Evolutionary conservation across 2,797 vertebrate genomes (phyloP).

Genomic region (Orientallactaga sibirica): DNA sequence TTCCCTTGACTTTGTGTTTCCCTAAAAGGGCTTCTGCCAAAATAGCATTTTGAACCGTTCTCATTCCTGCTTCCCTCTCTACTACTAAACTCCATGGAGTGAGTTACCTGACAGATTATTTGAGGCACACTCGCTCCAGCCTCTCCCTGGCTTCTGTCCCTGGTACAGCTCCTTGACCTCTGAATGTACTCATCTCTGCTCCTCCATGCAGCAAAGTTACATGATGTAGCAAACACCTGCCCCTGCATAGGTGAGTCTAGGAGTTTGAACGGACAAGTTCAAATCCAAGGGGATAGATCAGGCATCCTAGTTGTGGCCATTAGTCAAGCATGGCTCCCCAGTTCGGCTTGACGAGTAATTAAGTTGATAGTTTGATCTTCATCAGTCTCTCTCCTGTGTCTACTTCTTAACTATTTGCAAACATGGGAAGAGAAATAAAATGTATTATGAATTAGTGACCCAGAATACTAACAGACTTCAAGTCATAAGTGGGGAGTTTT

Average conservation of each 20-base stretch:
- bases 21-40: not conserved
- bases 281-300: slow-evolving; percentile 47
- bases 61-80: not conserved
- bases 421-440: slow-evolving; percentile 17
- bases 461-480: not conserved
- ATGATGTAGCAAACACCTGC: not conserved
- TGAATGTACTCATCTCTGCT: not conserved
- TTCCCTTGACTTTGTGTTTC: not conserved
- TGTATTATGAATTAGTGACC: slow-evolving; percentile 18
- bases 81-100: not conserved
- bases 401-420: slow-evolving; percentile 49
- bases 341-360: slow-evolving; percentile 62
- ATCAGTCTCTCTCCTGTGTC: slow-evolving; percentile 48
- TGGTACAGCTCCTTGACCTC: not conserved
- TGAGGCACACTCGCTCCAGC: not conserved
- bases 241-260: slow-evolving; percentile 13
- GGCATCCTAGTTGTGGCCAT: slow-evolving; percentile 14
- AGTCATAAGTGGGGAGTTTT: not conserved
- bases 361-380: slow-evolving; percentile 65
- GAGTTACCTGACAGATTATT: not conserved
- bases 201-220: not conserved
- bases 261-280: slow-evolving; percentile 47
- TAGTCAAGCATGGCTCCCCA: slow-evolving; percentile 47
- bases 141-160: not conserved
- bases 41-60: not conserved